Conservation (phyloP, 2,888 invertebrate species). For the Eilema griseolum region DNA sequence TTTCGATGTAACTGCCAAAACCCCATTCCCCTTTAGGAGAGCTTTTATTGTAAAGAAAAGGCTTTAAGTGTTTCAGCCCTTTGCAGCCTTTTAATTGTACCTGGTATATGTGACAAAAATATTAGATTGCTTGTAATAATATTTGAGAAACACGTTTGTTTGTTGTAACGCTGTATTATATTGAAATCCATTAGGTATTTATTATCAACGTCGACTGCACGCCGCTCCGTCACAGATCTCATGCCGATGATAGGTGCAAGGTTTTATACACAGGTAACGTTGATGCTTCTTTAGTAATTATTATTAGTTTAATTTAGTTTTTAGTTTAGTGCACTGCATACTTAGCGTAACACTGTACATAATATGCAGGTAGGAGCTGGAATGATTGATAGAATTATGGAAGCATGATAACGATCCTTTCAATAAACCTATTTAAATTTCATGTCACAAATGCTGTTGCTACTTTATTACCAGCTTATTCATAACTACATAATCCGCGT, state of each 20-base stretch:
- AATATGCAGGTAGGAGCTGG: neutral
- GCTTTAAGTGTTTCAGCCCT: slow-evolving; percentile 40
- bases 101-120: slow-evolving; percentile 36
- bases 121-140: slow-evolving; percentile 22
- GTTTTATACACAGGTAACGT: slow-evolving; percentile 95
- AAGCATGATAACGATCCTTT: too few relatives aligned
- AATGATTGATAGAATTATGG: neutral
- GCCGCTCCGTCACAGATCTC: slow-evolving; percentile 96
- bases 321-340: neutral
- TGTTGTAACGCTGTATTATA: slow-evolving; percentile 38
- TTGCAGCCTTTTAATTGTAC: slow-evolving; percentile 23
- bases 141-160: slow-evolving; percentile 23
- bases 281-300: slow-evolving; percentile 18
- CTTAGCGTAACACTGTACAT: neutral
- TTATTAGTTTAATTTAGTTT: neutral
- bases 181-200: slow-evolving; percentile 88
- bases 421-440: too few relatives aligned
- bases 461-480: neutral
- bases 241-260: slow-evolving; percentile 99
- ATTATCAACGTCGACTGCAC: slow-evolving; percentile 87
- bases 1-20: slow-evolving; percentile 18
- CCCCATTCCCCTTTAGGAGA: slow-evolving; percentile 23
- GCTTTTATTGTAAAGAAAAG: slow-evolving; percentile 26
- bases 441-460: too few relatives aligned
- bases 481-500: neutral